Evolutionary conservation across 2,113 vertebrate species (phyloP).

Genomic region (Pseudorasbora parva): DNA sequence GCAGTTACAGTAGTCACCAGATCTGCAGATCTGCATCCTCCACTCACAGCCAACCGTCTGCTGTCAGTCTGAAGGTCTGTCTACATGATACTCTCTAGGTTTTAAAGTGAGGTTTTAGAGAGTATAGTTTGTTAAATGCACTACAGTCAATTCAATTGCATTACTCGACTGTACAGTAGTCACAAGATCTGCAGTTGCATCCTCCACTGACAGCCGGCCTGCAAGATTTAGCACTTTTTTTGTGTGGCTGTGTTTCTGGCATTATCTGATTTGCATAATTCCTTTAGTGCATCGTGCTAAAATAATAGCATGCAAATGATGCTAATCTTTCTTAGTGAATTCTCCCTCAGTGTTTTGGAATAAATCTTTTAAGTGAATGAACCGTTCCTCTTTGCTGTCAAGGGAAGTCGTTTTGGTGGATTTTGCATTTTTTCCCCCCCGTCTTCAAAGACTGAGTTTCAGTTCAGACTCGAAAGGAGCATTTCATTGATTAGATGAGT

Average conservation of each 20-base stretch:
- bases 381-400: not conserved
- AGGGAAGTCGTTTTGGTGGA: not conserved
- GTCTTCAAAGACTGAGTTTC: conserved; percentile 8
- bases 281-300: not conserved
- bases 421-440: not conserved
- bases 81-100: too few relatives aligned
- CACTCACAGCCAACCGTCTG: too few relatives aligned
- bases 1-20: not conserved
- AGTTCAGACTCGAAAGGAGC: conserved; percentile 3
- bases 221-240: not conserved
- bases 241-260: not conserved
- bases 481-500: conserved; percentile 21
- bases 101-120: too few relatives aligned
- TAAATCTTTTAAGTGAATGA: conserved; percentile 13
- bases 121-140: too few relatives aligned
- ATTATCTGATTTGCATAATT: conserved; percentile 20
- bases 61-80: too few relatives aligned
- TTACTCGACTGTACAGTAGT: not conserved
- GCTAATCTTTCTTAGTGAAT: not conserved
- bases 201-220: not conserved
- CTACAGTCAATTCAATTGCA: too few relatives aligned
- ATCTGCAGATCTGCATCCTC: too few relatives aligned
- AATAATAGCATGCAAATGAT: conserved; percentile 18
- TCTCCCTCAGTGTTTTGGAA: conserved; percentile 1
- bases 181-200: not conserved